A percentile compares a stretch with the other conserved stretches of the same genome.
phyloP scores from a whole-genome alignment of 1,140 invertebrate species.

The Anastatus disparis region DNA sequence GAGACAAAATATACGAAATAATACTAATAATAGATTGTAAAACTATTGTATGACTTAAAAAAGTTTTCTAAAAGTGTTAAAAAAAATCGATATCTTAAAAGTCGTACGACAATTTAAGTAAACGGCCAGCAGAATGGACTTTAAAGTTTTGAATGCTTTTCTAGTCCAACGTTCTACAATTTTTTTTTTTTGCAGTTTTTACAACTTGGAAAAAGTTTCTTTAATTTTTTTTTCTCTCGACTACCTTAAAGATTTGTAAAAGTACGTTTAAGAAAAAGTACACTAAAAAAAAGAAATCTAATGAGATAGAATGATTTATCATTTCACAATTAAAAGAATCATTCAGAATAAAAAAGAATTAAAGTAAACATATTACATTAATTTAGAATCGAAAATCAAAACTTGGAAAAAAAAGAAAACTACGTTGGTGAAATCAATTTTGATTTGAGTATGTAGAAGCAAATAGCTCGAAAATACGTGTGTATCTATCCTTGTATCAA shows the following conservation, averaged over 20 bases:
- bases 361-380: too few species aligned
- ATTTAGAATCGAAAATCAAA: too few species aligned
- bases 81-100: constrained; percentile 31
- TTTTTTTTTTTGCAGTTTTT: too few species aligned
- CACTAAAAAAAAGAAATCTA: too few species aligned
- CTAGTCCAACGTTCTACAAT: constrained; percentile 9
- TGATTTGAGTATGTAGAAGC: constrained; percentile 11
- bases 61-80: constrained; percentile 27
- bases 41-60: too few species aligned
- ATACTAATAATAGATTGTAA: too few species aligned
- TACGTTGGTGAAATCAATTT: constrained; percentile 1
- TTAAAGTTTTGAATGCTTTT: constrained; percentile 36
- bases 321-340: too few species aligned
- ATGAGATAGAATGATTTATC: too few species aligned
- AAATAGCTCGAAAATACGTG: constrained; percentile 3
- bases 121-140: constrained; percentile 9
- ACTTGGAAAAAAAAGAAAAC: too few species aligned
- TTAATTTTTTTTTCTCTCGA: not conserved
- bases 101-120: constrained; percentile 27
- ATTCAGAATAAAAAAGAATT: too few species aligned
- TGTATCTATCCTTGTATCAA: constrained; percentile 19
- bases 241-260: not conserved
- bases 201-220: constrained; percentile 5
- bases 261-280: not conserved
- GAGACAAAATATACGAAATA: too few species aligned